Percentiles rank a stretch among this genome's conserved stretches.
Conservation (phyloP, 2,113 vertebrate species). For the Corynorhinus townsendii region DNA sequence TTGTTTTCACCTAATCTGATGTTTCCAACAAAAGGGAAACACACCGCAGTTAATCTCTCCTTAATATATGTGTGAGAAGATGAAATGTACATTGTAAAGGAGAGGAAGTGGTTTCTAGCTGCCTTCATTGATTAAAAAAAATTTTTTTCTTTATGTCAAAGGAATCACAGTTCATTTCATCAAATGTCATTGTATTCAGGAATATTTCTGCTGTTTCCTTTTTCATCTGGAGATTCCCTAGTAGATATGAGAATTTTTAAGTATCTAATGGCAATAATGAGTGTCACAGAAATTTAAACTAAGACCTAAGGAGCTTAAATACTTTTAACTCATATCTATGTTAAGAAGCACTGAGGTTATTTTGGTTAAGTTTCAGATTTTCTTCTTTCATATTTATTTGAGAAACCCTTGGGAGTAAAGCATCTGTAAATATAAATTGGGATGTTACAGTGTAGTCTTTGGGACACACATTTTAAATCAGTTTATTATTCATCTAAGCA, state of each 20-base stretch:
- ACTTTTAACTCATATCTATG: neutral
- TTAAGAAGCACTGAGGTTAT: neutral
- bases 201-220: neutral
- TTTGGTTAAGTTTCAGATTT: neutral
- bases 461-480: constrained; percentile 67
- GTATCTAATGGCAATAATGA: neutral
- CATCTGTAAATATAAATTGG: constrained; percentile 64
- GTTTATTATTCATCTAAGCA: constrained; percentile 45
- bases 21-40: neutral
- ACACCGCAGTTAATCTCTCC: neutral
- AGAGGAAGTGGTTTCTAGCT: neutral
- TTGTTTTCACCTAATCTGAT: neutral
- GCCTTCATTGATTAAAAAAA: neutral
- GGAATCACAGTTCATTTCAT: constrained; percentile 6
- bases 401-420: constrained; percentile 51
- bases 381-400: constrained; percentile 42
- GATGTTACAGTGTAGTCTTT: constrained; percentile 56
- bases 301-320: neutral
- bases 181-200: neutral
- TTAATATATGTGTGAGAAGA: neutral
- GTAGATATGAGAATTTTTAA: neutral
- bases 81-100: neutral
- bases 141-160: neutral
- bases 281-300: neutral
- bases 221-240: neutral